Conservation (phyloP, 2,888 invertebrate genomes). For the Pachycephus smyrnensis region DNA sequence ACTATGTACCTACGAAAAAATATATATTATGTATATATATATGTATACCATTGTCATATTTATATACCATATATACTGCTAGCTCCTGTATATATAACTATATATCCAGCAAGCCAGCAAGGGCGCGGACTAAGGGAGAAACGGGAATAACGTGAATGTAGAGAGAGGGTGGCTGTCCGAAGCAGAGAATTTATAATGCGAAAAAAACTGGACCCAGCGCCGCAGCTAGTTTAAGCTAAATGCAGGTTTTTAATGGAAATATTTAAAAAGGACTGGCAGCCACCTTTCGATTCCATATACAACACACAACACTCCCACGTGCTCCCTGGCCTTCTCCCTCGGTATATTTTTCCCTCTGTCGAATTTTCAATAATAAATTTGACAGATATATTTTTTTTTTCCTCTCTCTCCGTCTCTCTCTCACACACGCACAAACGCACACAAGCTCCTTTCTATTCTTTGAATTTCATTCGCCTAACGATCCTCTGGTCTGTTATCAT, state of each 20-base stretch:
- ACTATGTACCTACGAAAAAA: no score
- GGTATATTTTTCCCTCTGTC: not conserved
- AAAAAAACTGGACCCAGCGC: slow-evolving; percentile 39
- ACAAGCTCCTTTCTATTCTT: not conserved
- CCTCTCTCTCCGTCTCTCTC: not conserved
- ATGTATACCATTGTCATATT: not conserved
- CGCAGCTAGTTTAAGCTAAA: slow-evolving; percentile 24
- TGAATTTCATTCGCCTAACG: not conserved
- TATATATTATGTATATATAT: not conserved
- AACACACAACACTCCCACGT: no score
- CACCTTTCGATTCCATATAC: no score
- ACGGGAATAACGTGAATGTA: slow-evolving; percentile 26
- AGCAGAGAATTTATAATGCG: slow-evolving; percentile 58
- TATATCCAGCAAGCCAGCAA: slow-evolving; percentile 13
- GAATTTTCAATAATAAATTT: not conserved
- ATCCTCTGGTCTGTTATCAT: not conserved
- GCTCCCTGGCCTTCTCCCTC: no score
- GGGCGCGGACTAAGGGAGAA: slow-evolving; percentile 22
- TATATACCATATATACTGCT: not conserved
- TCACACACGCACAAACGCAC: not conserved
- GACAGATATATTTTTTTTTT: slow-evolving; percentile 7
- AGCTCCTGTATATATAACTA: not conserved
- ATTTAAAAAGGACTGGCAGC: not conserved
- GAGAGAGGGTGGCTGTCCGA: slow-evolving; percentile 44
- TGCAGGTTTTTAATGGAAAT: not conserved